phyloP scores from a whole-genome alignment of 2,888 invertebrate genomes.

The Drosophila fulvimacula region DNA sequence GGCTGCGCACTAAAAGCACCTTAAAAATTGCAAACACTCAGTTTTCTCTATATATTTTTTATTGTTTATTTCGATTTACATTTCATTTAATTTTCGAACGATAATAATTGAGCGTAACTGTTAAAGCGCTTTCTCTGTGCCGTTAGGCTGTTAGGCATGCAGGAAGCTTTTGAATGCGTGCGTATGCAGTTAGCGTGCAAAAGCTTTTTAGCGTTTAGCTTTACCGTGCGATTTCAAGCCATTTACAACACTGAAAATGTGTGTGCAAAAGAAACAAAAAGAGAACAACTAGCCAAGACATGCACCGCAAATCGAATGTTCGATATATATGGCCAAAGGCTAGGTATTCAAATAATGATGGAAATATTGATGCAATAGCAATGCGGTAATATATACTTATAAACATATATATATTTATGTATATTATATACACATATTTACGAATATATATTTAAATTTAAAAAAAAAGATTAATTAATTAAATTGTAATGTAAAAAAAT shows the following conservation, averaged over 20 bases:
- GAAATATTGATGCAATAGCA: neutral
- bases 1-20: neutral
- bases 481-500: neutral
- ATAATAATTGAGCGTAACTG: neutral
- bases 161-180: neutral
- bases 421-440: too few relatives aligned
- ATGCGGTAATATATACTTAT: neutral
- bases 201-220: slow-evolving; percentile 43
- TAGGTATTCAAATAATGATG: neutral
- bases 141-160: neutral
- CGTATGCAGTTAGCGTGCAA: neutral
- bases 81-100: too few relatives aligned
- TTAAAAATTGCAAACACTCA: neutral
- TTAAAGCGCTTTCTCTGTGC: neutral
- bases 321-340: neutral
- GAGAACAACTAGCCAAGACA: slow-evolving; percentile 45
- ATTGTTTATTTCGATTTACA: too few relatives aligned
- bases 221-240: slow-evolving; percentile 8
- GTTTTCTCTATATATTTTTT: neutral
- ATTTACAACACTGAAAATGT: slow-evolving; percentile 9
- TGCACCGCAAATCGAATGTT: slow-evolving; percentile 25
- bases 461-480: neutral
- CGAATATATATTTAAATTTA: too few relatives aligned
- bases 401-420: neutral
- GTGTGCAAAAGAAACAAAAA: neutral